Conservation (phyloP, 1,140 invertebrate species). For the Ectropis grisescens region DNA sequence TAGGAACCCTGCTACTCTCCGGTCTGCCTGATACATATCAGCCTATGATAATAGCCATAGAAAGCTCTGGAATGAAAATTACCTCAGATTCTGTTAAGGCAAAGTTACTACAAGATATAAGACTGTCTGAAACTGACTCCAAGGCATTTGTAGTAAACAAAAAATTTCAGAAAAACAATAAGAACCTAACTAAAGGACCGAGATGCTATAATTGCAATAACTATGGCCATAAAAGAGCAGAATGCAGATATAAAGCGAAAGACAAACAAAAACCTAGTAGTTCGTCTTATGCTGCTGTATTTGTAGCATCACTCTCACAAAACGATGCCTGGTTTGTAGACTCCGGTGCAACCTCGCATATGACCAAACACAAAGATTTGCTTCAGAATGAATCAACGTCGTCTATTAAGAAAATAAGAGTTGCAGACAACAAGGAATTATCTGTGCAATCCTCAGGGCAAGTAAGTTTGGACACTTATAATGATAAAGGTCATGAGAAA, state of each 20-base stretch:
- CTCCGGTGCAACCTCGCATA: constrained; percentile 14
- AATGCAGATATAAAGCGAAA: constrained; percentile 17
- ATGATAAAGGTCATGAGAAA: constrained; percentile 2
- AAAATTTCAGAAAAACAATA: constrained; percentile 9
- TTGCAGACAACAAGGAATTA: constrained; percentile 15
- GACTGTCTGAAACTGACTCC: constrained; percentile 6
- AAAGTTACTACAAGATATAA: constrained; percentile 38
- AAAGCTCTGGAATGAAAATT: constrained; percentile 21
- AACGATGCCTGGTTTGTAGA: constrained; percentile 17
- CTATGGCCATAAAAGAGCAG: constrained; percentile 21
- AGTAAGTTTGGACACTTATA: not conserved
- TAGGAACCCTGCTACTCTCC: too few species aligned
- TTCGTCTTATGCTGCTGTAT: constrained; percentile 20
- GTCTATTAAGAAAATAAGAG: constrained; percentile 10
- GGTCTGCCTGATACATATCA: constrained; percentile 33
- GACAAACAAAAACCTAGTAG: constrained; percentile 2
- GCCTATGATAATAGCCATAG: constrained; percentile 50
- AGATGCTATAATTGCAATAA: constrained; percentile 18
- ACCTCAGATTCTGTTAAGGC: constrained; percentile 32
- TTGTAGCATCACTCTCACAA: constrained; percentile 11
- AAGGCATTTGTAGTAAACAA: constrained; percentile 12
- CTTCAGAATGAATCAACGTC: constrained; percentile 5
- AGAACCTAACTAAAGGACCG: constrained; percentile 13
- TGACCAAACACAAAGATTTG: constrained; percentile 13
- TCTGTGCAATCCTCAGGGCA: constrained; percentile 1